A percentile compares a stretch with the other conserved stretches of the same genome.
Conservation (phyloP, 1,140 invertebrate species). For the Drosophila santomea region DNA sequence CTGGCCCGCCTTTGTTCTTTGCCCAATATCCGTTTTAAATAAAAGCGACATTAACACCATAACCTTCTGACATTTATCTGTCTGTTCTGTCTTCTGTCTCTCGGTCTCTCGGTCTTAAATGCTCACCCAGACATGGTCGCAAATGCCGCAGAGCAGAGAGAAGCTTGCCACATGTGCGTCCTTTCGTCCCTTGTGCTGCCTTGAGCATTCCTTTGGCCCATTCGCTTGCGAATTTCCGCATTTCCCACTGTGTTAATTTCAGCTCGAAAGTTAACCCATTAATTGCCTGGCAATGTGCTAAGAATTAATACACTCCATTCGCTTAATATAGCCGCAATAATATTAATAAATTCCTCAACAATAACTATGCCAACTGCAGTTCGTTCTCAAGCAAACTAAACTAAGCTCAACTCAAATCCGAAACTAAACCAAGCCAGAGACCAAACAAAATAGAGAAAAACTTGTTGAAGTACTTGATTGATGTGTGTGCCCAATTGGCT, state of each 20-base stretch:
- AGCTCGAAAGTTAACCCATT: constrained; percentile 57
- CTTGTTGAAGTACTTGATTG: constrained; percentile 58
- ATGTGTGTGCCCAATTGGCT: constrained; percentile 45
- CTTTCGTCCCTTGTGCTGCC: constrained; percentile 25
- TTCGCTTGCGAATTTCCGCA: constrained; percentile 35
- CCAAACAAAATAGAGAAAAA: constrained; percentile 60
- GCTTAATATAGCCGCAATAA: constrained; percentile 34
- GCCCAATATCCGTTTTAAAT: constrained; percentile 78
- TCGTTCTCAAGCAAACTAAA: constrained; percentile 9
- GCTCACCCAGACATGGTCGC: constrained; percentile 12
- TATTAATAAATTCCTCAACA: constrained; percentile 47
- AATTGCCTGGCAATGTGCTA: constrained; percentile 54
- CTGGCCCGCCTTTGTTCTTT: constrained; percentile 61
- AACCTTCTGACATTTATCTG: constrained; percentile 77
- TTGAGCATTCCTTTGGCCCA: constrained; percentile 22
- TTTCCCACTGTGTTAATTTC: constrained; percentile 50
- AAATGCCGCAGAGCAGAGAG: constrained; percentile 1
- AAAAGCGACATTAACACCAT: constrained; percentile 82
- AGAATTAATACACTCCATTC: constrained; percentile 11
- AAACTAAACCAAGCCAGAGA: constrained; percentile 41
- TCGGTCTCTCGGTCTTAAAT: constrained; percentile 49
- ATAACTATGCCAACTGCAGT: constrained; percentile 38
- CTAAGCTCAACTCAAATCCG: constrained; percentile 15
- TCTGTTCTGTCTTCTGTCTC: constrained; percentile 4
- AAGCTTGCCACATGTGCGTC: constrained; percentile 37